Base-by-base conservation (phyloP, 2,113 vertebrate genomes). In the Podarcis muralis region DNA sequence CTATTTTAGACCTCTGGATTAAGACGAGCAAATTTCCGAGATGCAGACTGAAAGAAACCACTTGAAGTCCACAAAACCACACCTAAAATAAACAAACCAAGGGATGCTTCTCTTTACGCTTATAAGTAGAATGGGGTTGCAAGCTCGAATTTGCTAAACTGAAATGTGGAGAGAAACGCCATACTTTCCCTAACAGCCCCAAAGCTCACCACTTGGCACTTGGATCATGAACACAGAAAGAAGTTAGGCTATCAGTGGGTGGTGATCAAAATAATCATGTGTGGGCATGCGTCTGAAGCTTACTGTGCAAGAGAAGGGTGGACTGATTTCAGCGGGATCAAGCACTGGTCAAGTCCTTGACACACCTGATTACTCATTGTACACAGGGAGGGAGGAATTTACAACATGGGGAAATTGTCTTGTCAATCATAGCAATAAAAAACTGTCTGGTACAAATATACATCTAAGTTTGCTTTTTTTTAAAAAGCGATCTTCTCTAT, bases 1-100 rank as follows among this genome's bases (percentile, higher is more conserved):
- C 35, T 75, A 7, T 87, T 82, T 82, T 25, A 88, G 57, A 75
- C 40, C 27, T 75, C 84, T 86, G 74, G 74, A 77, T 78, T 86
- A 85, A 43, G 32, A 65, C n/a, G 35, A 40, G 59, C 72, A 76
- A 65, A 35, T 65, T 43, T 86, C 57, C n/a, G 9, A 66, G 53
- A 43, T 12, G 37, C n/a, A 79, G 53, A 32, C 35, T 1, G 0
- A 48, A 88, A 90, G 75, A 53, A 95, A 35, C 32, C 32, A 87
- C 30, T 23, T 0, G 0, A 16, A 0, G 0, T 6, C 40, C 65
- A 40, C 27, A 78, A 83, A 83, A 87, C 37, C 35, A 11, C 30
- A 72, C 59, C 75, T 20, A 79, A 86, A 35, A 79, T 84, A 85
- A 87, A 37, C 8, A 25, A 85, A 91, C 18, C 12, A 35, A 1